A percentile compares a stretch with the other conserved stretches of the same genome.
These are phyloP conservation scores for Tiaroga cobitis DNA, from an alignment of 2,797 vertebrate genomes.

Conservation along the genomic window DNA sequence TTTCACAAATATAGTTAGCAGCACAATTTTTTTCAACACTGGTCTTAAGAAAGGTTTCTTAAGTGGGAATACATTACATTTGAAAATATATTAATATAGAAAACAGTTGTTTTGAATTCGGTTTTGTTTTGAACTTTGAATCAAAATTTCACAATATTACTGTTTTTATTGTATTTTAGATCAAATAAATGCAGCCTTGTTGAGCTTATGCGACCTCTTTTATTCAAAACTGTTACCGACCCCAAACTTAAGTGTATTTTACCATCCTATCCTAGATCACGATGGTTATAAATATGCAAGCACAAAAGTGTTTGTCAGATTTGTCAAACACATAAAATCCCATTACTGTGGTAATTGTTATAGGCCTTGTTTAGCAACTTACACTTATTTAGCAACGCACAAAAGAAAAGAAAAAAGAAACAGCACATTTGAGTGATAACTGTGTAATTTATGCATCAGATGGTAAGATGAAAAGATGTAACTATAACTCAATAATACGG, in stretches of 20 bases:
- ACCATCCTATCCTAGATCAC: neutral
- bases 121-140: too few relatives aligned
- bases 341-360: neutral
- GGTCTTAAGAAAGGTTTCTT: neutral
- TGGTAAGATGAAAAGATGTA: neutral
- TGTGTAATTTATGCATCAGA: neutral
- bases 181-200: neutral
- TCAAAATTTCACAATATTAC: neutral
- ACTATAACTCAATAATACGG: neutral
- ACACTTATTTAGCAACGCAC: neutral
- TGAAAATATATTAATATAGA: too few relatives aligned
- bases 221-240: neutral
- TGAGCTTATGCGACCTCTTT: neutral
- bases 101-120: too few relatives aligned
- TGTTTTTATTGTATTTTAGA: neutral
- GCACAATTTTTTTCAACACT: neutral
- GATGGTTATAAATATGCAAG: neutral
- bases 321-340: constrained; percentile 1
- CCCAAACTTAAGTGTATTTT: neutral
- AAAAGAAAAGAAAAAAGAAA: neutral
- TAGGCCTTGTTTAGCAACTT: neutral
- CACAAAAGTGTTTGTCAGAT: neutral
- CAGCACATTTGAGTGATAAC: neutral
- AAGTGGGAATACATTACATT: too few relatives aligned
- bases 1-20: neutral